These are phyloP conservation scores for Aphelenchoides fujianensis DNA, from an alignment of 1,140 invertebrate species.

Conservation along the genomic window DNA sequence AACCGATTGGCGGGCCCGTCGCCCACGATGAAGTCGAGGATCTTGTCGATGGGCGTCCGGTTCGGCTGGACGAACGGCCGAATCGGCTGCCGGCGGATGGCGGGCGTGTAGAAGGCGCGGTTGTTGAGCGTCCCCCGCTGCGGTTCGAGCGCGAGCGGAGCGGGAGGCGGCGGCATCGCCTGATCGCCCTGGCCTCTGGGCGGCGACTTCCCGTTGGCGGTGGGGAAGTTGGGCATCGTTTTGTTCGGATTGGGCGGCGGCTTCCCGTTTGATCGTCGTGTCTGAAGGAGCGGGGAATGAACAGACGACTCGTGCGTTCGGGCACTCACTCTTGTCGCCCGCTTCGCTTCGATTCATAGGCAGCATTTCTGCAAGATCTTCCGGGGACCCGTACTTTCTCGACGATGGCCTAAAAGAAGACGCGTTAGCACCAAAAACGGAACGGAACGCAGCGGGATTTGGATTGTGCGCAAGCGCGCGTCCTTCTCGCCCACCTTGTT, in stretches of 20 bases:
- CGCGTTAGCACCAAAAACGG: too few species aligned
- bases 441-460: too few species aligned
- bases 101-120: conserved; percentile 3
- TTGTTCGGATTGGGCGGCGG: not conserved
- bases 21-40: conserved; percentile 81
- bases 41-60: conserved; percentile 28
- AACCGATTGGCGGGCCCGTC: conserved; percentile 90
- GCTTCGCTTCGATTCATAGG: not conserved
- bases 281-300: too few species aligned
- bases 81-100: conserved; percentile 33
- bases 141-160: not conserved
- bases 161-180: not conserved
- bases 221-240: not conserved
- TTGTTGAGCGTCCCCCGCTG: not conserved
- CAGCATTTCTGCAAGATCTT: not conserved
- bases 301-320: too few species aligned
- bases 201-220: not conserved
- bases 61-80: conserved; percentile 46
- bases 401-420: not conserved
- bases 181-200: not conserved
- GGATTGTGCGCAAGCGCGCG: not conserved
- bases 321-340: not conserved
- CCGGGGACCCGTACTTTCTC: not conserved
- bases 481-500: not conserved
- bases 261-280: not conserved